Base-by-base conservation (phyloP, 2,888 invertebrate genomes). In the Zygothrica quintamaculata region DNA sequence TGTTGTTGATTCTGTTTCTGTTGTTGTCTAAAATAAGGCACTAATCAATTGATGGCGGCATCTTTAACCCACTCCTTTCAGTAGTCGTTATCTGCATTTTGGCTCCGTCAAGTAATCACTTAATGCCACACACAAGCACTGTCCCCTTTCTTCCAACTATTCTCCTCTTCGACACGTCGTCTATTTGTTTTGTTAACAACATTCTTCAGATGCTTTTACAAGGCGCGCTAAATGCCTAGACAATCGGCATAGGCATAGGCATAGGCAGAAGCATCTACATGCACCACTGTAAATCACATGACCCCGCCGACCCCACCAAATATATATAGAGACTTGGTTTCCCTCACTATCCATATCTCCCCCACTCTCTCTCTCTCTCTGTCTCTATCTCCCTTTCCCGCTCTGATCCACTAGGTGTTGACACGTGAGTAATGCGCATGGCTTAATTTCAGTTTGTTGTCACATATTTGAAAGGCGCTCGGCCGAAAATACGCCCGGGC, bases 381-480 rank as follows among this genome's bases (percentile, higher is more conserved):
- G 16, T 29, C 26, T 29, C 15, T 39, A 26, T 31, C 12, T 12
- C 33, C 34, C 46, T 51, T 62, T n/a, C n/a, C n/a, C n/a, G n/a
- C n/a, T n/a, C n/a, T n/a, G n/a, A n/a, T n/a, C 26, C 47, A 50
- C 51, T 58, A 66, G 59, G 70, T 51, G 65, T 47, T 58, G 75
- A 66, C 50, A 77, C 80, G 74, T 84, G 77, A 80, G 61, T 80
- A 80, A 80, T 84, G 81, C 78, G 74, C 76, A 57, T 62, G 80
- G 81, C 76, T 84, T 81, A 81, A 81, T 84, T 81, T 81, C 78
- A 78, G 71, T 74, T 74, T 84, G 84, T 81, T 81, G 80, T 81
- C 80, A 81, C 80, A 84, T 84, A 76, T 81, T 81, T 58, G 50
- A 44, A 57, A 67, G 71, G 60, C 65, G 61, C 42, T 57, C 59